Conservation (phyloP, 2,113 vertebrate genomes). For the Heterocephalus glaber region DNA sequence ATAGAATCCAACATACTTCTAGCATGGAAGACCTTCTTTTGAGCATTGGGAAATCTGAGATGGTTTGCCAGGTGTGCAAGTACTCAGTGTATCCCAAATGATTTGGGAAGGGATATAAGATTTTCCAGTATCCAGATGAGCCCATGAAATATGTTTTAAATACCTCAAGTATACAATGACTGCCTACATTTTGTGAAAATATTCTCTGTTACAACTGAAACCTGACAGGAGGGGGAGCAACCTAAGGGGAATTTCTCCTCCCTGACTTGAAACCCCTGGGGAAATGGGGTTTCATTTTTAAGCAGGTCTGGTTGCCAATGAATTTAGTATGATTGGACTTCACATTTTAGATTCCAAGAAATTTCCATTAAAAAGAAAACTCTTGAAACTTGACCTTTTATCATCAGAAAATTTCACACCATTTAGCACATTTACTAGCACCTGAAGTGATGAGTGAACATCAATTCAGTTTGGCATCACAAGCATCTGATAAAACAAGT, state of each 20-base stretch:
- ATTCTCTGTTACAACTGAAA: conserved; percentile 82
- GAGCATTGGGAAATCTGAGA: conserved; percentile 19
- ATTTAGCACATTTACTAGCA: conserved; percentile 57
- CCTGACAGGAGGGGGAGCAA: conserved; percentile 76
- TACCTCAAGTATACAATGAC: conserved; percentile 77
- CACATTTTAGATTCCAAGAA: conserved; percentile 51
- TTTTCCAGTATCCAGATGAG: conserved; percentile 83
- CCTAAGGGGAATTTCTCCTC: conserved; percentile 69
- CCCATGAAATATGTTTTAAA: conserved; percentile 76
- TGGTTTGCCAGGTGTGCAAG: conserved; percentile 75
- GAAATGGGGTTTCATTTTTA: conserved; percentile 78
- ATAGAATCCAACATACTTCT: conserved; percentile 39
- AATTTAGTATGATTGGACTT: conserved; percentile 73
- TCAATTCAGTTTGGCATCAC: conserved; percentile 59
- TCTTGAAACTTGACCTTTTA: conserved; percentile 75
- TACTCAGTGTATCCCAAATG: conserved; percentile 75
- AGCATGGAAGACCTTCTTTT: conserved; percentile 55
- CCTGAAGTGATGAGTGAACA: conserved; percentile 65
- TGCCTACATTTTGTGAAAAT: conserved; percentile 82
- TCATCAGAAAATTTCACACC: conserved; percentile 65
- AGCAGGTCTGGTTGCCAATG: conserved; percentile 58
- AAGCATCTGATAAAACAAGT: conserved; percentile 42
- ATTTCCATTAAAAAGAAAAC: conserved; percentile 78
- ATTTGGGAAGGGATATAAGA: conserved; percentile 77
- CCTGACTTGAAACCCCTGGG: conserved; percentile 69